phyloP scores from a whole-genome alignment of 2,888 invertebrate species.

The Crepidodera aurea region DNA sequence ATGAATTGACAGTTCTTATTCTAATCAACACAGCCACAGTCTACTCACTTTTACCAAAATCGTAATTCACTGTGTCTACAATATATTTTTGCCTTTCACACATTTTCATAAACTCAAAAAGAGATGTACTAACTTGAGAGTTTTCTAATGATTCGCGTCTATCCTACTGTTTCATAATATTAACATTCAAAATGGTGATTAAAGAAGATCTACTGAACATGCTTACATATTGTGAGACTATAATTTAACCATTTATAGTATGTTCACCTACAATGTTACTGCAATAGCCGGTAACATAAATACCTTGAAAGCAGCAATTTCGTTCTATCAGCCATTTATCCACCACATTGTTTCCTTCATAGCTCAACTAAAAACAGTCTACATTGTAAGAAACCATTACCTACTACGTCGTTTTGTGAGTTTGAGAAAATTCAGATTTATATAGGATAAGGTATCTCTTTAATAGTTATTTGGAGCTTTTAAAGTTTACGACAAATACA shows the following conservation, averaged over 20 bases:
- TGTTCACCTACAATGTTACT: conserved; percentile 10
- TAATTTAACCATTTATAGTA: conserved; percentile 2
- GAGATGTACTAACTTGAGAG: too few relatives aligned
- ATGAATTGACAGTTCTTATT: too few relatives aligned
- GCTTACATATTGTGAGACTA: not conserved
- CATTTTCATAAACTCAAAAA: too few relatives aligned
- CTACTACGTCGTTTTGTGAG: too few relatives aligned
- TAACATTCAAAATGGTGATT: not conserved
- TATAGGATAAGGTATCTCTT: not conserved
- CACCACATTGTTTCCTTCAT: conserved; percentile 15
- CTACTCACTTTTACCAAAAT: too few relatives aligned
- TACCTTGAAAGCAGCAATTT: conserved; percentile 10
- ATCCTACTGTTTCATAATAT: not conserved
- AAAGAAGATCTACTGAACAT: not conserved
- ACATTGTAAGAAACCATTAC: not conserved
- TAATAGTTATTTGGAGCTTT: not conserved
- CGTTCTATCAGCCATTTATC: conserved; percentile 7
- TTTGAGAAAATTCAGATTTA: not conserved
- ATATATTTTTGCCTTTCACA: too few relatives aligned
- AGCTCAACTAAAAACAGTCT: conserved; percentile 12
- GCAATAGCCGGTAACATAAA: conserved; percentile 4
- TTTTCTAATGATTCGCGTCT: too few relatives aligned
- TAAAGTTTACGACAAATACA: not conserved
- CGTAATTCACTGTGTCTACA: too few relatives aligned
- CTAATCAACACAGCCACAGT: too few relatives aligned